phyloP scores from a whole-genome alignment of 64 coral and sea anemone genomes.

The Dendrophyllia cribrosa region DNA sequence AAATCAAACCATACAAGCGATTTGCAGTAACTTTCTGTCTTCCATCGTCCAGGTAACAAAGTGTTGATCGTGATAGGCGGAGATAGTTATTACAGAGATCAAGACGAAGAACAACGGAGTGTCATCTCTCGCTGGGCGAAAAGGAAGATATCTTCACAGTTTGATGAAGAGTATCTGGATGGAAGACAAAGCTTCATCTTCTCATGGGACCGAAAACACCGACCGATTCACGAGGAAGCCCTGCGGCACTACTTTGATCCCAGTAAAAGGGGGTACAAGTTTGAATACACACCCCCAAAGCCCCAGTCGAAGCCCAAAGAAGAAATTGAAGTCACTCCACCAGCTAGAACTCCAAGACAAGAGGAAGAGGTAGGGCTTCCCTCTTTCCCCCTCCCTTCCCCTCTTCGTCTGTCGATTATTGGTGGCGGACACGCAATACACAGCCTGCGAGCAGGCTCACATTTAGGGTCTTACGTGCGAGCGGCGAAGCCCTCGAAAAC shows the following conservation, averaged over 20 bases:
- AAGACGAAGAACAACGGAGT: constrained; percentile 33
- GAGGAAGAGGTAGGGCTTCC: no score
- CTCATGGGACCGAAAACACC: constrained; percentile 78
- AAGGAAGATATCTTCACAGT: constrained; percentile 52
- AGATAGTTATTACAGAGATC: constrained; percentile 70
- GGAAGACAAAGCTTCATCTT: constrained; percentile 75
- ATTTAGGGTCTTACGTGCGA: no score
- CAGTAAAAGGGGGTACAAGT: constrained; percentile 22
- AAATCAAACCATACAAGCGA: no score
- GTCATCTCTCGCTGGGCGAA: constrained; percentile 63
- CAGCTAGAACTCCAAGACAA: no score
- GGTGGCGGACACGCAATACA: no score
- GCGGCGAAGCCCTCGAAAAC: no score
- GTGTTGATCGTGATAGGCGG: constrained; percentile 83
- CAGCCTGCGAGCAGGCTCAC: no score
- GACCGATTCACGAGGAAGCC: constrained; percentile 73
- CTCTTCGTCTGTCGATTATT: no score
- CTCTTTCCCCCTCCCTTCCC: no score
- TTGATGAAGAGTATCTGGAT: constrained; percentile 51
- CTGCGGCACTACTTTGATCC: constrained; percentile 56
- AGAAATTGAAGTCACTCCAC: no score
- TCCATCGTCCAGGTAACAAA: constrained; percentile 20
- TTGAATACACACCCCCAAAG: constrained; percentile 1
- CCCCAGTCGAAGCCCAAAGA: no score
- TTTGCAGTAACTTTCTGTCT: no score